phyloP scores from a whole-genome alignment of 1,140 invertebrate genomes.

The Anoplophora glabripennis region DNA sequence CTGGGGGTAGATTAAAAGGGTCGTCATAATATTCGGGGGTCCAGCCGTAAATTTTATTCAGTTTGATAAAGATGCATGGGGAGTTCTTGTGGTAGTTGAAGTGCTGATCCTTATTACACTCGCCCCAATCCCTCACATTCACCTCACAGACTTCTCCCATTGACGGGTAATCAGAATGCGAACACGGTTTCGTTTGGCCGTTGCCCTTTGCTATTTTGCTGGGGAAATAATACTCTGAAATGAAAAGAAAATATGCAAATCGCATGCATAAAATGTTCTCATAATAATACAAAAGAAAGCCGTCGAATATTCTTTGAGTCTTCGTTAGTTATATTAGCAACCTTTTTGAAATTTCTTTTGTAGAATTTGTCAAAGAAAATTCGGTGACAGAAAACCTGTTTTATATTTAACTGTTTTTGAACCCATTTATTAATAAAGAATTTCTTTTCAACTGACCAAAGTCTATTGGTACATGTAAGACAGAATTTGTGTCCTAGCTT shows the following conservation, averaged over 20 bases:
- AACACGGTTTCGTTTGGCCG: slow-evolving; percentile 57
- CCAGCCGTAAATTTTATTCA: slow-evolving; percentile 59
- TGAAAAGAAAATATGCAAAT: slow-evolving; percentile 4
- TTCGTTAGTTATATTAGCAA: no score
- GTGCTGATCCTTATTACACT: slow-evolving; percentile 67
- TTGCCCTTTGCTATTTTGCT: slow-evolving; percentile 56
- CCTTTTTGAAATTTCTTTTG: no score
- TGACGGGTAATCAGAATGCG: slow-evolving; percentile 54
- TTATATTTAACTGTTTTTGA: no score
- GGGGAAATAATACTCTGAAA: slow-evolving; percentile 58
- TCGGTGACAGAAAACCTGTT: no score
- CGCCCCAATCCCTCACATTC: slow-evolving; percentile 60
- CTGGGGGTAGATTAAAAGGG: slow-evolving; percentile 37
- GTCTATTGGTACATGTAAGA: no score
- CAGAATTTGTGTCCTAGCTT: no score
- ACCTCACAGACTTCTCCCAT: slow-evolving; percentile 61
- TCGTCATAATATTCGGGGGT: slow-evolving; percentile 44
- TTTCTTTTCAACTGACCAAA: no score
- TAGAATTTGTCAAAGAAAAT: no score
- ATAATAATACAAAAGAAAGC: no score
- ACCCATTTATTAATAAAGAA: no score
- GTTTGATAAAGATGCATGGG: slow-evolving; percentile 64
- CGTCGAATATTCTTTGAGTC: no score
- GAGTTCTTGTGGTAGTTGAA: slow-evolving; percentile 73
- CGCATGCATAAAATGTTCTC: no score